Evolutionary conservation across 92 coral and sea anemone species (phyloP).

Genomic region (Porites cylindrica): DNA sequence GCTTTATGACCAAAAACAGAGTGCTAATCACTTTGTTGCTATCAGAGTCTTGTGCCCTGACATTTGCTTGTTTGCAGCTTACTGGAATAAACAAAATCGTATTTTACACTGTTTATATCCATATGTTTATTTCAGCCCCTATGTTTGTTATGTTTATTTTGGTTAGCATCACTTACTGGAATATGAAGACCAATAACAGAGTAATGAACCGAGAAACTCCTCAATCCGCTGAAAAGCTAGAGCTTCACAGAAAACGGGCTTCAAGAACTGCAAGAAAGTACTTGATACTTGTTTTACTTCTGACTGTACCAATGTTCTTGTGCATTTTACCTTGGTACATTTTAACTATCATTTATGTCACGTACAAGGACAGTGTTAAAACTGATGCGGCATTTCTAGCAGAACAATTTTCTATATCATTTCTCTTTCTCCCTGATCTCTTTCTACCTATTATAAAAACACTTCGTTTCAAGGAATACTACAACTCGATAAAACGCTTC

Average conservation of each 20-base stretch:
- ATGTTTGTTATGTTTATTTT: not conserved
- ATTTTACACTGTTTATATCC: conserved; percentile 22
- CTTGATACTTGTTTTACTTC: not conserved
- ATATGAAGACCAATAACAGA: conserved; percentile 9
- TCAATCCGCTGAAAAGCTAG: conserved; percentile 13
- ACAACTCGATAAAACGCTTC: conserved; percentile 3
- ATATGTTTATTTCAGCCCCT: conserved; percentile 21
- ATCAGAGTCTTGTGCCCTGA: not conserved
- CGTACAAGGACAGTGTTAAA: too few relatives aligned
- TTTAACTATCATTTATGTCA: not conserved
- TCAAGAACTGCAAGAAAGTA: conserved; percentile 27
- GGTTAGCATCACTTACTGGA: conserved; percentile 20
- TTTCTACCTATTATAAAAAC: not conserved
- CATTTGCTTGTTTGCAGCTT: not conserved
- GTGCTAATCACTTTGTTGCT: not conserved
- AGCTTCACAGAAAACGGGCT: conserved; percentile 6
- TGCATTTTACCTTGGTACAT: conserved; percentile 29
- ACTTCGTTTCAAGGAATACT: conserved; percentile 15
- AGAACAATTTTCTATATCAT: not conserved
- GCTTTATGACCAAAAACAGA: conserved; percentile 6
- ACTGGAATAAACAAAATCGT: conserved; percentile 1
- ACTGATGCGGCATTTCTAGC: not conserved
- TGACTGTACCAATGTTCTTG: not conserved
- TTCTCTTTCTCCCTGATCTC: conserved; percentile 19
- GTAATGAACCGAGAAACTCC: conserved; percentile 17